Conservation (phyloP, 2,888 invertebrate species). For the Oscheius myriophilus region DNA sequence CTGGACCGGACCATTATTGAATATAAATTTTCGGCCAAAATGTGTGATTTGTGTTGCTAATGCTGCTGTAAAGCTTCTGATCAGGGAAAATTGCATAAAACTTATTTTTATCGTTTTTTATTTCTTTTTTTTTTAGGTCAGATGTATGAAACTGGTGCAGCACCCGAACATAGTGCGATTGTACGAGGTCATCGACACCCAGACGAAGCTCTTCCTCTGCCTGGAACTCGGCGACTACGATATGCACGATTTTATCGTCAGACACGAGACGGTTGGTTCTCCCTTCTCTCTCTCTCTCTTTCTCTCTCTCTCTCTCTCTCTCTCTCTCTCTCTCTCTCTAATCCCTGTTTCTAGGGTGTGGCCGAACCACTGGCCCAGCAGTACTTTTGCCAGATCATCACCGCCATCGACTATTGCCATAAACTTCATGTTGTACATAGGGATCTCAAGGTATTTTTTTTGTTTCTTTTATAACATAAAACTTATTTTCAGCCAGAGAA, state of each 20-base stretch:
- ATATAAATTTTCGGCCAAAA: no score
- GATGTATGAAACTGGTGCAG: conserved; percentile 98
- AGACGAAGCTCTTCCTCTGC: conserved; percentile 86
- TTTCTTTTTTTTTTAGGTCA: conserved; percentile 76
- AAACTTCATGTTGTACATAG: conserved; percentile 87
- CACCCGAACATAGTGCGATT: conserved; percentile 97
- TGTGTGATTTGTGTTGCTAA: no score
- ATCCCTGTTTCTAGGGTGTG: conserved; percentile 76
- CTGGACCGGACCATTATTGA: no score
- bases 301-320: no score
- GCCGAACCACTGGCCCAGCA: conserved; percentile 76
- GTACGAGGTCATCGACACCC: conserved; percentile 95
- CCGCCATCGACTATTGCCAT: conserved; percentile 96
- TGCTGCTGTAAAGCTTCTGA: no score
- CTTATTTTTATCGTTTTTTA: neutral
- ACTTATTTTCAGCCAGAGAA: conserved; percentile 82
- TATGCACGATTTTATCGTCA: conserved; percentile 97
- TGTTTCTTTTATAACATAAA: neutral
- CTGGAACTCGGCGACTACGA: conserved; percentile 97
- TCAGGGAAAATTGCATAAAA: no score
- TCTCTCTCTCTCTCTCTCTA: conserved; percentile 1
- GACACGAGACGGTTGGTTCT: conserved; percentile 78
- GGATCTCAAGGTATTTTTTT: conserved; percentile 81
- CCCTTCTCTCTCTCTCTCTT: neutral
- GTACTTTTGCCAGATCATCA: conserved; percentile 94